A percentile compares a stretch with the other conserved stretches of the same genome.
Evolutionary conservation across 2,797 vertebrate species (phyloP).

Genomic region (Cuculus canorus): DNA sequence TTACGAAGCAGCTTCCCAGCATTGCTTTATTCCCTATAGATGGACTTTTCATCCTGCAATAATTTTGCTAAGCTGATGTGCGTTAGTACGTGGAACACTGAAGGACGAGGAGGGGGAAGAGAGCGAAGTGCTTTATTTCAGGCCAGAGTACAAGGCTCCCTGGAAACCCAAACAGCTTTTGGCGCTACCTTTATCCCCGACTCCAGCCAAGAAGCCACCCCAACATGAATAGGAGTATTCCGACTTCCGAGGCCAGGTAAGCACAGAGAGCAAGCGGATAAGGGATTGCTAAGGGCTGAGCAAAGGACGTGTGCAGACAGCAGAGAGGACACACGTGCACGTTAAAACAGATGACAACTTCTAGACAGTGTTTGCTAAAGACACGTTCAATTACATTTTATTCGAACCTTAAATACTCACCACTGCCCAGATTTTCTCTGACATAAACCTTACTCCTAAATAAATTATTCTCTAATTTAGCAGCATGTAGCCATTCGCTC

Average conservation of each 20-base stretch:
- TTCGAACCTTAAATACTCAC: constrained; percentile 13
- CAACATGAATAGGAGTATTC: background rate
- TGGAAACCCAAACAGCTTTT: background rate
- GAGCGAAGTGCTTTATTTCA: background rate
- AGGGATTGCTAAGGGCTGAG: background rate
- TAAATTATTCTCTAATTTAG: background rate
- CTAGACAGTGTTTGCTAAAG: background rate
- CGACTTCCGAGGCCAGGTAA: background rate
- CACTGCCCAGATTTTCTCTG: background rate
- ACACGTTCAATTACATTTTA: background rate
- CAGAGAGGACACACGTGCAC: background rate
- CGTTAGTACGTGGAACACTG: background rate
- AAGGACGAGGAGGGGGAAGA: background rate
- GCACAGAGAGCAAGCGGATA: background rate
- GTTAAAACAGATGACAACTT: background rate
- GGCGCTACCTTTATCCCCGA: background rate
- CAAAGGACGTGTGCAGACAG: background rate
- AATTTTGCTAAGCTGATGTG: background rate
- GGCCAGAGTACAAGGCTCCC: background rate
- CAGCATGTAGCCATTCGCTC: background rate
- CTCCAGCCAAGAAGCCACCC: background rate
- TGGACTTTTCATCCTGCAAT: background rate
- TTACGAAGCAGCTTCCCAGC: background rate
- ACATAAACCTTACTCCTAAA: constrained; percentile 7
- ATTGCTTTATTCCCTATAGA: background rate